Evolutionary conservation across 2,113 vertebrate species (phyloP).

Genomic region (Tiliqua scincoides): DNA sequence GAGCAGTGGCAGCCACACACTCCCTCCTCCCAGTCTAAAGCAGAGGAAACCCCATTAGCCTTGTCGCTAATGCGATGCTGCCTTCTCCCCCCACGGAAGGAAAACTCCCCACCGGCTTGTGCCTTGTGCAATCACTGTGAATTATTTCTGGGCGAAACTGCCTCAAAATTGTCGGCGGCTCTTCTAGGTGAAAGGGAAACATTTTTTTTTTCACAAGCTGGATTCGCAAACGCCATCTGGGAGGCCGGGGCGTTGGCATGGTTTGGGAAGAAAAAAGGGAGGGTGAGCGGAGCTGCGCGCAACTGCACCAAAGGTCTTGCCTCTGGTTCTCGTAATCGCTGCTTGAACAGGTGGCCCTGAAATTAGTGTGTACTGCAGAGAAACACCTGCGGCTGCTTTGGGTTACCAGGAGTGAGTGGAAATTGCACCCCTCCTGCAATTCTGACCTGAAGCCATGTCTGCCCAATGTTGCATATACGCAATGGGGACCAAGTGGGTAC

Average conservation of each 20-base stretch:
- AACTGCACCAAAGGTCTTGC: not conserved
- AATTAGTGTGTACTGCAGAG: not conserved
- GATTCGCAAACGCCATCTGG: not conserved
- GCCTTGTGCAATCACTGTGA: too few species aligned
- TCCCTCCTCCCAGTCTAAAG: not conserved
- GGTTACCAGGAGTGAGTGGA: not conserved
- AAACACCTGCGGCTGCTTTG: not conserved
- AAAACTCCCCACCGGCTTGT: too few species aligned
- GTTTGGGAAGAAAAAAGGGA: not conserved
- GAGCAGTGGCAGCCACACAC: not conserved
- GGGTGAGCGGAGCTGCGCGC: too few species aligned
- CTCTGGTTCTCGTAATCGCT: not conserved
- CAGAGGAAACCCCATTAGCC: not conserved
- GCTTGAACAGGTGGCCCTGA: too few species aligned
- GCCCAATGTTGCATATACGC: too few species aligned
- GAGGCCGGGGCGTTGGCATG: not conserved
- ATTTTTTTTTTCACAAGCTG: not conserved
- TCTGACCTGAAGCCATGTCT: too few species aligned
- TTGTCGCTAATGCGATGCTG: not conserved
- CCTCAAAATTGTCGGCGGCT: too few species aligned
- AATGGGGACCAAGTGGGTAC: too few species aligned
- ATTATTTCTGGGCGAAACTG: too few species aligned
- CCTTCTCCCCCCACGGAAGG: too few species aligned
- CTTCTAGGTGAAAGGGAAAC: not conserved
- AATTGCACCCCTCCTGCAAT: not conserved